phyloP scores from a whole-genome alignment of 2,888 invertebrate genomes.

The Parnassius glacialis region DNA sequence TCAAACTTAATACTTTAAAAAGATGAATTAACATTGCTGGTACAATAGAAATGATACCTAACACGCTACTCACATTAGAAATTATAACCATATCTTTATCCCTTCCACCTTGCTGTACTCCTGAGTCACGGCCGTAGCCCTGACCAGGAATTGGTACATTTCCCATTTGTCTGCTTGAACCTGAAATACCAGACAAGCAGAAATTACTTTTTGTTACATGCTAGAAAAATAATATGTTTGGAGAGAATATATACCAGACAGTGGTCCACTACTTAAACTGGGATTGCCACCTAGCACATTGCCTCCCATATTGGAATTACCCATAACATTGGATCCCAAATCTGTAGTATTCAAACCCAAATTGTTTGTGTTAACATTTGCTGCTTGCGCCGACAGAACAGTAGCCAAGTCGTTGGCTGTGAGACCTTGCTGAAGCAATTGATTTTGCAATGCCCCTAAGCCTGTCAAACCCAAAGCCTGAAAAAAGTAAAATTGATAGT shows the following conservation, averaged over 20 bases:
- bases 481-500: constrained; percentile 26
- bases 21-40: too few species aligned
- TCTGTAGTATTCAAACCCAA: constrained; percentile 53
- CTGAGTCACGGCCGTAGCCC: constrained; percentile 53
- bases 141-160: constrained; percentile 51
- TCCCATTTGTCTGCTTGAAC: constrained; percentile 54
- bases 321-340: constrained; percentile 44
- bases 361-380: constrained; percentile 51
- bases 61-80: constrained; percentile 60
- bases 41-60: too few species aligned
- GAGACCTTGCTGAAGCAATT: constrained; percentile 72
- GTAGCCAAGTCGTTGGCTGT: constrained; percentile 70
- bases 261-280: constrained; percentile 59
- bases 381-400: constrained; percentile 61
- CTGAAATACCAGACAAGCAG: constrained; percentile 36
- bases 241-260: constrained; percentile 51
- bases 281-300: constrained; percentile 54
- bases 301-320: constrained; percentile 43
- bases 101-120: constrained; percentile 44
- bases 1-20: too few species aligned
- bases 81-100: constrained; percentile 75
- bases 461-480: constrained; percentile 72
- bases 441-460: constrained; percentile 72
- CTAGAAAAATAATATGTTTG: not conserved
- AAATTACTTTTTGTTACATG: not conserved